Evolutionary conservation across 2,888 invertebrate species (phyloP).

Genomic region (Eristalis tenax): DNA sequence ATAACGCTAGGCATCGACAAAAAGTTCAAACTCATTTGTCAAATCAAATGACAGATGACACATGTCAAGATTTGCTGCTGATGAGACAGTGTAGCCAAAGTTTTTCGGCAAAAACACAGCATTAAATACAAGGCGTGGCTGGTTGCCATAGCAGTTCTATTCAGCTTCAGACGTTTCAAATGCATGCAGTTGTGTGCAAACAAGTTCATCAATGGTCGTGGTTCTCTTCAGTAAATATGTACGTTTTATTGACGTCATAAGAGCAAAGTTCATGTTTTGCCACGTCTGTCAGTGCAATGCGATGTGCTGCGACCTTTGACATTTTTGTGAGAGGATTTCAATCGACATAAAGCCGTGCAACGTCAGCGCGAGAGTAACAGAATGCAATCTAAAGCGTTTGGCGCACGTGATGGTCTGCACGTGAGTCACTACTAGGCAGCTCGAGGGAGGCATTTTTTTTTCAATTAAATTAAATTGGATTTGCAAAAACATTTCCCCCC

Average conservation of each 20-base stretch:
- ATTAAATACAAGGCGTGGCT: no score
- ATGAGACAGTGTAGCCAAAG: background rate
- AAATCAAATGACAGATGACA: background rate
- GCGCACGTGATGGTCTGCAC: background rate
- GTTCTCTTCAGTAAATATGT: background rate
- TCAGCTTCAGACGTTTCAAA: background rate
- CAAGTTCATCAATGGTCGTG: background rate
- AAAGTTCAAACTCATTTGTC: background rate
- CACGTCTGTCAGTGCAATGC: background rate
- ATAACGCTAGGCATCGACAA: background rate
- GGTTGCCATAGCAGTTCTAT: background rate
- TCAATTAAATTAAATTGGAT: background rate
- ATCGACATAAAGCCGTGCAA: background rate
- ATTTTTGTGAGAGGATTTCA: background rate
- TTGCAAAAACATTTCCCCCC: background rate
- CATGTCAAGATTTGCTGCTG: background rate
- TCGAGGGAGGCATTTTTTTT: background rate
- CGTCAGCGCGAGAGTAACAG: background rate
- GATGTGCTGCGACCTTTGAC: background rate
- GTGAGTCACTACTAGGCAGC: background rate
- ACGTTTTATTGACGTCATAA: background rate
- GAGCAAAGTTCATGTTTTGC: background rate
- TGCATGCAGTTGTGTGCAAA: background rate
- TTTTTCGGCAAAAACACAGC: no score
- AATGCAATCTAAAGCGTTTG: background rate